Evolutionary conservation across 2,797 vertebrate genomes (phyloP).

Genomic region (Ataeniobius toweri): DNA sequence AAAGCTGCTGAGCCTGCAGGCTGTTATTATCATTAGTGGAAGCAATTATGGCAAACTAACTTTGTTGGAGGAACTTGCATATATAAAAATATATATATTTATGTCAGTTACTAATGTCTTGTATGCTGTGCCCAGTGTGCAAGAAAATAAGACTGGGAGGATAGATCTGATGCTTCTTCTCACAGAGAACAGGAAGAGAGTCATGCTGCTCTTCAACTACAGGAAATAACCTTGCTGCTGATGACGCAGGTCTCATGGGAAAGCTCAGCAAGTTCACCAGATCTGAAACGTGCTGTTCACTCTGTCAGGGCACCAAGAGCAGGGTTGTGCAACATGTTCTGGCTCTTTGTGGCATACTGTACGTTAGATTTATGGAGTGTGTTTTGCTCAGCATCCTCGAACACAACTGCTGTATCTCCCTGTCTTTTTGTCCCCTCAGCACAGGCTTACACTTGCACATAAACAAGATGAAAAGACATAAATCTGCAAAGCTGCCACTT

Average conservation of each 20-base stretch:
- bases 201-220: slow-evolving; percentile 73
- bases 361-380: slow-evolving; percentile 22
- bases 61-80: not conserved
- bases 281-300: slow-evolving; percentile 43
- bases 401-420: slow-evolving; percentile 31
- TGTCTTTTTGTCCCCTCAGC: slow-evolving; percentile 35
- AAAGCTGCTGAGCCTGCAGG: slow-evolving; percentile 41
- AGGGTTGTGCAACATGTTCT: slow-evolving; percentile 43
- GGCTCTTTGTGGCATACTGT: slow-evolving; percentile 28
- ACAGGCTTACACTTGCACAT: slow-evolving; percentile 43
- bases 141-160: slow-evolving; percentile 23
- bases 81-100: not conserved
- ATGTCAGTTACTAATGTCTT: not conserved
- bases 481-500: slow-evolving; percentile 70
- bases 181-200: slow-evolving; percentile 71
- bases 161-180: slow-evolving; percentile 52
- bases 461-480: slow-evolving; percentile 55
- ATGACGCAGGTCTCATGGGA: slow-evolving; percentile 74
- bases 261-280: slow-evolving; percentile 55
- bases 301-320: slow-evolving; percentile 28
- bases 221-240: slow-evolving; percentile 74
- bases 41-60: not conserved
- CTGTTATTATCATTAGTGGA: slow-evolving; percentile 34
- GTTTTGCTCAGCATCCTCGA: slow-evolving; percentile 23
- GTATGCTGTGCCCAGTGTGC: slow-evolving; percentile 17